phyloP scores from a whole-genome alignment of 2,888 invertebrate genomes.

The Philhelius pedissequus region DNA sequence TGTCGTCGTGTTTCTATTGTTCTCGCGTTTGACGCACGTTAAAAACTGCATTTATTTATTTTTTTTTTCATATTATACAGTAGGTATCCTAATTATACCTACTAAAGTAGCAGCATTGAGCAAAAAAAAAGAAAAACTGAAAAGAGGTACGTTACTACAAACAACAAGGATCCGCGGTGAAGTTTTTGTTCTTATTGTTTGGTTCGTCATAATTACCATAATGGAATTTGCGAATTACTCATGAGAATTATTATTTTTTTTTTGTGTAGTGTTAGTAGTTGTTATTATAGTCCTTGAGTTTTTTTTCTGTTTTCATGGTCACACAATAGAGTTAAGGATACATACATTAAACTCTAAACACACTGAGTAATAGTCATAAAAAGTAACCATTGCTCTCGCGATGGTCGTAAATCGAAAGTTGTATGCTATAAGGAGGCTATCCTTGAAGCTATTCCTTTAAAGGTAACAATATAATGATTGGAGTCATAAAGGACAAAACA shows the following conservation, averaged over 20 bases:
- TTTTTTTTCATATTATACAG: neutral
- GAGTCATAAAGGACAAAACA: constrained; percentile 63
- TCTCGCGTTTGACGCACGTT: neutral
- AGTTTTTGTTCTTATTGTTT: constrained; percentile 22
- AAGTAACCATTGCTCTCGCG: constrained; percentile 36
- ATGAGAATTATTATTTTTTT: constrained; percentile 40
- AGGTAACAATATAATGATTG: constrained; percentile 62
- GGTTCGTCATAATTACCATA: constrained; percentile 60
- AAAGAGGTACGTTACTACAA: neutral
- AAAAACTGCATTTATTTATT: constrained; percentile 45
- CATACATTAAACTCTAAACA: neutral
- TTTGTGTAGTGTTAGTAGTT: neutral
- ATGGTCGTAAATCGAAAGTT: constrained; percentile 48
- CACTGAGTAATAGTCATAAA: constrained; percentile 26
- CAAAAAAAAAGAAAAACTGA: neutral
- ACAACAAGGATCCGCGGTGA: constrained; percentile 5
- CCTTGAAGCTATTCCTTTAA: constrained; percentile 19
- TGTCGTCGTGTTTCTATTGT: neutral
- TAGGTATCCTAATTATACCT: constrained; percentile 47
- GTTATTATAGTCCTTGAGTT: constrained; percentile 46
- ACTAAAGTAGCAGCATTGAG: constrained; percentile 14
- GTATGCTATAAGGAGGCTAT: constrained; percentile 28
- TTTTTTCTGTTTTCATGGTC: constrained; percentile 30
- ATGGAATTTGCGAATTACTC: constrained; percentile 66
- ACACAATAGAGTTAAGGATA: constrained; percentile 31